phyloP scores from a whole-genome alignment of 2,888 invertebrate genomes.

The Yponomeuta sedellus region DNA sequence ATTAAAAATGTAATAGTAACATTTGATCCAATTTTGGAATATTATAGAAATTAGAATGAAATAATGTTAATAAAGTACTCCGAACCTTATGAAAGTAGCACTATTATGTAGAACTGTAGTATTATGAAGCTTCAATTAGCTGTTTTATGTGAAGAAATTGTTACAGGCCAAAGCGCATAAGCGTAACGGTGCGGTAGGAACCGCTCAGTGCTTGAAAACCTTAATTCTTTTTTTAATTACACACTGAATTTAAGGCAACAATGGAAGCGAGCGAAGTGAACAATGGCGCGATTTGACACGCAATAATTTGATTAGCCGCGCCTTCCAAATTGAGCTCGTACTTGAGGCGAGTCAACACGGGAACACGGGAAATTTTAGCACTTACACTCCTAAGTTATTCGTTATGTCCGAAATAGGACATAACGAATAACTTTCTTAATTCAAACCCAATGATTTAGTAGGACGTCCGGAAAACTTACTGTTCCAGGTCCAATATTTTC shows the following conservation, averaged over 20 bases:
- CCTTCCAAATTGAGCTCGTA: not conserved
- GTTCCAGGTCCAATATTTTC: no score
- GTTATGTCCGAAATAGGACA: no score
- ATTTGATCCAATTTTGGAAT: no score
- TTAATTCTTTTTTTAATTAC: not conserved
- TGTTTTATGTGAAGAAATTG: not conserved
- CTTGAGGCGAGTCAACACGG: not conserved
- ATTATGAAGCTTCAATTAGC: not conserved
- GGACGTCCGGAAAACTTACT: no score
- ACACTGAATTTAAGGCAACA: not conserved
- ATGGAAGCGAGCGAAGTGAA: not conserved
- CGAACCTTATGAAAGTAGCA: no score
- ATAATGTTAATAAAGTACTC: no score
- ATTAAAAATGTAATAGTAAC: no score
- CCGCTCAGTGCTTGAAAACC: not conserved
- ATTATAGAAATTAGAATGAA: no score
- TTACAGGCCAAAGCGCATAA: not conserved
- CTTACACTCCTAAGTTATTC: no score
- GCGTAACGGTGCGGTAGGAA: not conserved
- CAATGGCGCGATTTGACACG: not conserved
- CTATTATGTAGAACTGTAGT: no score
- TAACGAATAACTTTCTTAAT: no score
- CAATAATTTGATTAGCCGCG: not conserved
- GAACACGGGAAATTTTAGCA: not conserved
- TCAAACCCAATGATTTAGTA: no score